A percentile compares a stretch with the other conserved stretches of the same genome.
Evolutionary conservation across 2,888 invertebrate species (phyloP).

Genomic region (Chrysopilus asiliformis): DNA sequence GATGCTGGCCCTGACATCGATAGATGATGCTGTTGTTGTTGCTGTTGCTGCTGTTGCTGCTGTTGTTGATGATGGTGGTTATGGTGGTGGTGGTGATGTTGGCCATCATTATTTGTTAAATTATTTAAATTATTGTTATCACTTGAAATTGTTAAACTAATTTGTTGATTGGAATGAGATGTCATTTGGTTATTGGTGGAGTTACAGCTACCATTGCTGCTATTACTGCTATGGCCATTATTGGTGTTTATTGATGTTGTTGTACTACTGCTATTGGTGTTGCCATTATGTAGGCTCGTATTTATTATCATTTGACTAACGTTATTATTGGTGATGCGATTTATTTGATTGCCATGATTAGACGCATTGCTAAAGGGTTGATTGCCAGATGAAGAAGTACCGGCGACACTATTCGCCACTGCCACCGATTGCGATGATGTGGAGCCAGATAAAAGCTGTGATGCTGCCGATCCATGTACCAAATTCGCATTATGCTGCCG

Average conservation of each 20-base stretch:
- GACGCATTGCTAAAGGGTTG: constrained; percentile 21
- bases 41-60: constrained; percentile 9
- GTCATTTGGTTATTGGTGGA: constrained; percentile 12
- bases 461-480: constrained; percentile 12
- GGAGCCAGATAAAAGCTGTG: constrained; percentile 7
- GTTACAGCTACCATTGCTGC: constrained; percentile 16
- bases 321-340: constrained; percentile 29
- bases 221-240: constrained; percentile 13
- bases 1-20: constrained; percentile 8
- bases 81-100: constrained; percentile 7
- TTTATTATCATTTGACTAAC: constrained; percentile 22
- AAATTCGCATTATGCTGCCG: constrained; percentile 13
- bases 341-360: constrained; percentile 27
- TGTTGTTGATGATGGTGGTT: constrained; percentile 9
- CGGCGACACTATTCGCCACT: constrained; percentile 1
- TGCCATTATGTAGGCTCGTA: constrained; percentile 15
- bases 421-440: constrained; percentile 3
- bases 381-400: constrained; percentile 8
- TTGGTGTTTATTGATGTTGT: constrained; percentile 17
- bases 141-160: constrained; percentile 24
- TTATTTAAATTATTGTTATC: constrained; percentile 24
- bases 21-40: constrained; percentile 20
- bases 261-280: constrained; percentile 15
- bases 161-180: constrained; percentile 23
- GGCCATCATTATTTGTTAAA: constrained; percentile 14